phyloP scores from a whole-genome alignment of 92 coral and sea anemone species.

The Umimayanthus kanabou region DNA sequence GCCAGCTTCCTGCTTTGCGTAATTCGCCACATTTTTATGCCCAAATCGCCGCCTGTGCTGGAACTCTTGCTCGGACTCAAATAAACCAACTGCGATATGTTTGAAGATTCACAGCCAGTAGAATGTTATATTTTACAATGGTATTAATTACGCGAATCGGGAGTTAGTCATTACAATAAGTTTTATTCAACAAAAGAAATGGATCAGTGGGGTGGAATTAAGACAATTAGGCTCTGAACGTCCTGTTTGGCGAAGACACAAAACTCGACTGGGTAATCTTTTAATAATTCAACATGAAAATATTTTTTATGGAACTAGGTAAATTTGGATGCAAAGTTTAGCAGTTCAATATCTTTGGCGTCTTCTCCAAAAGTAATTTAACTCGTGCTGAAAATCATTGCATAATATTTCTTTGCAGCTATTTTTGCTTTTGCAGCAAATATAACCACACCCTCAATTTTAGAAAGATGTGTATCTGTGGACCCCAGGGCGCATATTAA shows the following conservation, averaged over 20 bases:
- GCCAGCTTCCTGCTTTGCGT: conserved; percentile 90
- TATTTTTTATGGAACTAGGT: not conserved
- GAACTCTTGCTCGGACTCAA: conserved; percentile 23
- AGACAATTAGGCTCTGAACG: conserved; percentile 13
- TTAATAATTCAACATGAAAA: conserved; percentile 36
- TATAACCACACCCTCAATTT: not conserved
- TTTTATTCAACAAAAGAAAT: conserved; percentile 36
- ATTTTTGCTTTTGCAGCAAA: not conserved
- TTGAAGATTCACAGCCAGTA: conserved; percentile 33
- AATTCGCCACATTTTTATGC: conserved; percentile 82
- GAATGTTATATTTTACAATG: conserved; percentile 32
- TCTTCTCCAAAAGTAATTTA: not conserved
- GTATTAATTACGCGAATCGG: conserved; percentile 46
- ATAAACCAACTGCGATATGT: conserved; percentile 29
- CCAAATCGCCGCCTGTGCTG: conserved; percentile 16
- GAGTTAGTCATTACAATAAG: conserved; percentile 38
- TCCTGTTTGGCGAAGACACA: conserved; percentile 10
- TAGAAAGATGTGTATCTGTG: not conserved
- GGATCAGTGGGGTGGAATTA: conserved; percentile 43
- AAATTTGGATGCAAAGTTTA: conserved; percentile 22
- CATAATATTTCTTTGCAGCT: not conserved
- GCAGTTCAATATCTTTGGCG: not conserved
- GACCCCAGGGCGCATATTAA: not conserved
- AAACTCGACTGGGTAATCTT: conserved; percentile 21
- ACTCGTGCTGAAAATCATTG: not conserved